These are phyloP conservation scores for Ameiurus melas DNA, from an alignment of 2,113 vertebrate genomes.

Conservation along the genomic window DNA sequence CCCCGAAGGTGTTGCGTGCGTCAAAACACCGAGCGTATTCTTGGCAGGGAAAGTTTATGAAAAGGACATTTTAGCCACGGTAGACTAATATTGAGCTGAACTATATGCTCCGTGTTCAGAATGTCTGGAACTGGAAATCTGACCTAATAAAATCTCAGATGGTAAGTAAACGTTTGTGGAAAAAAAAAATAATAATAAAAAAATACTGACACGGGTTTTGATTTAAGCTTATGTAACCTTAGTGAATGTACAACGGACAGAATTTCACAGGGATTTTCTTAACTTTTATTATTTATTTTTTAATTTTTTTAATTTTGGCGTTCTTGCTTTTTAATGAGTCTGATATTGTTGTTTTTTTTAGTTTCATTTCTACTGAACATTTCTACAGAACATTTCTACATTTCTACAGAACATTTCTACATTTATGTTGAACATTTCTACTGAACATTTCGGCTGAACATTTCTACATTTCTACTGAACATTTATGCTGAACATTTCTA, in stretches of 20 bases:
- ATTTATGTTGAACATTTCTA: no score
- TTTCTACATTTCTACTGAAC: no score
- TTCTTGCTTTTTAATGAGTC: no score
- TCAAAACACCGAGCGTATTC: conserved; percentile 54
- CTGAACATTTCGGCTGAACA: no score
- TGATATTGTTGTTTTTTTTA: no score
- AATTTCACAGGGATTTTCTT: background rate
- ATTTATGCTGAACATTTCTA: no score
- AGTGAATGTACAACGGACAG: background rate
- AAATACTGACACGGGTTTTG: conserved; percentile 13
- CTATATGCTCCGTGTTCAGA: conserved; percentile 39
- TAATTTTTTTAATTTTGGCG: no score
- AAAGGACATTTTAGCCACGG: conserved; percentile 44
- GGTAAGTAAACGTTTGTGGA: conserved; percentile 29
- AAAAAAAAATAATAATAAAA: background rate
- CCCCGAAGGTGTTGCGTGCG: conserved; percentile 69
- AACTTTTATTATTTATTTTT: background rate
- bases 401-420: no score
- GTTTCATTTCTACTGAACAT: no score
- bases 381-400: no score
- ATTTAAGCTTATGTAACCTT: background rate
- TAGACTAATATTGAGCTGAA: conserved; percentile 49
- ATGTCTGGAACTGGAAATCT: conserved; percentile 24
- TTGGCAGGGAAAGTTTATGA: conserved; percentile 55
- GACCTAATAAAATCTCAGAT: conserved; percentile 30